Evolutionary conservation across 2,888 invertebrate species (phyloP).

Genomic region (Keiferia lycopersicella): DNA sequence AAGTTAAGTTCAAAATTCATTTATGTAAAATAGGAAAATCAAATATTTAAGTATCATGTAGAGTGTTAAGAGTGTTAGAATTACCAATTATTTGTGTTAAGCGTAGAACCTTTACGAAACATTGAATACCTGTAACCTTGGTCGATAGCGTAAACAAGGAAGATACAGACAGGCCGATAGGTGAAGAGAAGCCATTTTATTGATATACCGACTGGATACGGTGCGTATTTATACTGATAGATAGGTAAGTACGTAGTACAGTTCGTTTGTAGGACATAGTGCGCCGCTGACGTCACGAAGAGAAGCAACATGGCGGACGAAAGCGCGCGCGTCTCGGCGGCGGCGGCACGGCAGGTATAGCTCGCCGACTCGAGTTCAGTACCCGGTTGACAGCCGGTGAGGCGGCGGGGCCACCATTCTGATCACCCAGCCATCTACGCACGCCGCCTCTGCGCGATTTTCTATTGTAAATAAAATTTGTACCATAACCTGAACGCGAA

Average conservation of each 20-base stretch:
- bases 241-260: slow-evolving; percentile 13
- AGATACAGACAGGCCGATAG: slow-evolving; percentile 3
- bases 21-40: too few species aligned
- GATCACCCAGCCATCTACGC: slow-evolving; percentile 51
- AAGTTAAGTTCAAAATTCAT: too few species aligned
- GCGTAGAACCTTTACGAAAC: too few species aligned
- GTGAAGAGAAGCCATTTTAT: slow-evolving; percentile 7
- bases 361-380: slow-evolving; percentile 64
- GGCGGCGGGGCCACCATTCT: slow-evolving; percentile 69
- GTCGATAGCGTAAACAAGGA: not conserved
- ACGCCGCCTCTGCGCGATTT: slow-evolving; percentile 77
- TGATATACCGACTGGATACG: not conserved
- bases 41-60: too few species aligned
- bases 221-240: not conserved
- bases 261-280: slow-evolving; percentile 31
- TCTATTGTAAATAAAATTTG: slow-evolving; percentile 69
- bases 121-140: not conserved
- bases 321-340: slow-evolving; percentile 58
- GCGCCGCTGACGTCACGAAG: slow-evolving; percentile 61
- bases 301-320: slow-evolving; percentile 68
- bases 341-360: slow-evolving; percentile 29
- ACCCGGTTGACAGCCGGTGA: slow-evolving; percentile 77
- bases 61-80: too few species aligned
- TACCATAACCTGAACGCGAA: slow-evolving; percentile 52
- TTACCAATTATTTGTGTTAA: too few species aligned